Evolutionary conservation across 2,888 invertebrate genomes (phyloP), one percentile per base, ranked within the genome.

Genomic region (Xestia sexstrigata): DNA sequence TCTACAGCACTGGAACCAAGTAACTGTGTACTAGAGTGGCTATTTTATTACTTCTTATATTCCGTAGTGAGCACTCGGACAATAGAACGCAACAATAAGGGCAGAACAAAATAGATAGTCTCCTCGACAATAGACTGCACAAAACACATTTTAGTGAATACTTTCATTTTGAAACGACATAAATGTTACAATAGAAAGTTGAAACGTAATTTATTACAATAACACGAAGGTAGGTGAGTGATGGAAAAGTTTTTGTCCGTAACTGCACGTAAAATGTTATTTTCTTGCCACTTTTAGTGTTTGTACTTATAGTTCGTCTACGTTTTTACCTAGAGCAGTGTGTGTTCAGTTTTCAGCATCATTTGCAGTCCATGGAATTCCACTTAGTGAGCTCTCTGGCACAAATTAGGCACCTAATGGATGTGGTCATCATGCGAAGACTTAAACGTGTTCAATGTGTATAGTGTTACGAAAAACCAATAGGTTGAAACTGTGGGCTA

Each of bases 21-120:
- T 30, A 63, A 74, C 65, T 65, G 60, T 20, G 30, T 35, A 52
- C 62, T 63, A 30, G 17, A 81, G 58, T 45, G 72, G 66, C 71
- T 66, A 74, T 84, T 84, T 81, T 85, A 85, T 79, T 87, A 69
- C 71, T 85, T 79, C 62, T 79, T 79, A 76, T 52, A 74, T 78
- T 78, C 39, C 52, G 63, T 68, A 78, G 80, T 66, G 78, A 85
- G 70, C 79, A 79, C 65, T 69, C 45, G 63, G 39, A 76, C 76
- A 86, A 83, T 88, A 30, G 80, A 13, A 35, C n/a, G 62, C 74
- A 83, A 88, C 86, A 86, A 86, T 85, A 72, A 69, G 35, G 26
- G 71, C 42, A 71, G 65, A 81, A 81, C 73, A 71, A 76, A 87
- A 83, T 86, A 88, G 73, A 86, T 85, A 73, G 70, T 67, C 73